Evolutionary conservation across 2,113 vertebrate species (phyloP), one percentile per base, ranked within the genome.

Genomic region (Pardalotus punctatus): DNA sequence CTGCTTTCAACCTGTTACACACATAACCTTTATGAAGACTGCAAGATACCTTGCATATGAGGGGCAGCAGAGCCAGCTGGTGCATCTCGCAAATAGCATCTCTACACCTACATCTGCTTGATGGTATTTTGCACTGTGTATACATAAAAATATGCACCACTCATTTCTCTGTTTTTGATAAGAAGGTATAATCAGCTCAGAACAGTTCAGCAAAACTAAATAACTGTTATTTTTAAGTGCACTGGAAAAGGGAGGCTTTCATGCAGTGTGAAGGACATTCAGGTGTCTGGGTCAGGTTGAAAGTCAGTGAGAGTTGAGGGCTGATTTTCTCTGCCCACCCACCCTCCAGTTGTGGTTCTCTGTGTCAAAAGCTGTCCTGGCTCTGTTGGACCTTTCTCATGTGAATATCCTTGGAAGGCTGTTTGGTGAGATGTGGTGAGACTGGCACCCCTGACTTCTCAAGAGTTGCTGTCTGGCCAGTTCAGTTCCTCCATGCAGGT

Each of bases 51-150:
- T 89, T 77, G 50, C 14, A 25, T 91, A 72, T 77, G 47, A 87
- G 87, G 91, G 93, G 90, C 91, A 86, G 70, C 54, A 82, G 91
- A 96, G 71, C 93, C 95, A 96, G 91, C 81, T 97, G 96, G 95
- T 94, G 66, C 62, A 66, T 91, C 74, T 94, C 22, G 0, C 82
- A 94, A 96, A 96, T 93, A 96, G 90, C 78, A 88, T 91, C 85
- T 62, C 38, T 80, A 95, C 93, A 91, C 95, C 94, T 95, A 96
- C 95, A 94, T 90, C 94, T 91, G 54, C 90, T 93, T 92, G 78
- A 82, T 76, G 81, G 27, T 72, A 93, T 90, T 96, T 93, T 88
- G 70, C n/a, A 73, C 62, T 14, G 15, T 0, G 0, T 80, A 20
- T 31, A 42, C 76, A 58, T 83, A 73, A 93, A 80, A 93, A 81